phyloP scores from a whole-genome alignment of 1,140 invertebrate species.

The Drosophila sp. region DNA sequence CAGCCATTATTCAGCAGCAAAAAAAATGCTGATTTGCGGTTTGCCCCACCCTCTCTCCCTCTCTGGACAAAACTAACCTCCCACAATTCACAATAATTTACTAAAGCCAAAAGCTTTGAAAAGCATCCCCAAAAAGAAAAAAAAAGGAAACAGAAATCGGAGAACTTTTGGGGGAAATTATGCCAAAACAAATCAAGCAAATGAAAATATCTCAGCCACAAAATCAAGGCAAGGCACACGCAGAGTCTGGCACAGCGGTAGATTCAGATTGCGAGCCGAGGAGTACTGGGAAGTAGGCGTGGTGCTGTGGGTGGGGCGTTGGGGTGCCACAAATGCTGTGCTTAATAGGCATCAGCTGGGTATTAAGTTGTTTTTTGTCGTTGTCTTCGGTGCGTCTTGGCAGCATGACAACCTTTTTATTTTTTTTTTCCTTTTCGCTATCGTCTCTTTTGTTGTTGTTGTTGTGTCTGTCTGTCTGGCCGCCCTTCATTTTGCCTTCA shows the following conservation, averaged over 20 bases:
- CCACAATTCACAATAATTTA: slow-evolving; percentile 57
- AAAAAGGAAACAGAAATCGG: slow-evolving; percentile 26
- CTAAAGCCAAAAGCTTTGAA: slow-evolving; percentile 4
- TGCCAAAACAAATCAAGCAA: slow-evolving; percentile 81
- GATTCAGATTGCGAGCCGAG: not conserved
- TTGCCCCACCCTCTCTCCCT: slow-evolving; percentile 15
- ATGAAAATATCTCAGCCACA: slow-evolving; percentile 78
- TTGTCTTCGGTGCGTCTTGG: slow-evolving; percentile 56
- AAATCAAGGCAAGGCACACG: slow-evolving; percentile 72
- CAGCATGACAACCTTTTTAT: slow-evolving; percentile 76
- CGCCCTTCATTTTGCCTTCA: slow-evolving; percentile 32
- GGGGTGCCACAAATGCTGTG: slow-evolving; percentile 76
- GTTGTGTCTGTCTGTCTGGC: not conserved
- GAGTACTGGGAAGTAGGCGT: not conserved
- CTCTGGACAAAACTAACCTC: slow-evolving; percentile 13
- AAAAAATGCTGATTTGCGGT: slow-evolving; percentile 72
- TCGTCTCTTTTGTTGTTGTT: not conserved
- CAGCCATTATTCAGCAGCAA: slow-evolving; percentile 55
- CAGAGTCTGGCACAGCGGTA: slow-evolving; percentile 40
- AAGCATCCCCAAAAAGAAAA: slow-evolving; percentile 24
- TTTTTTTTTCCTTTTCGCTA: slow-evolving; percentile 26
- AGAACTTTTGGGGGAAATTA: slow-evolving; percentile 46
- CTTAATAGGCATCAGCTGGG: slow-evolving; percentile 81
- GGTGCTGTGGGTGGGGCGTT: not conserved
- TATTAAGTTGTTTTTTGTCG: slow-evolving; percentile 80